Base-by-base conservation (phyloP, 2,888 invertebrate species). In the Lydus trimaculatus region DNA sequence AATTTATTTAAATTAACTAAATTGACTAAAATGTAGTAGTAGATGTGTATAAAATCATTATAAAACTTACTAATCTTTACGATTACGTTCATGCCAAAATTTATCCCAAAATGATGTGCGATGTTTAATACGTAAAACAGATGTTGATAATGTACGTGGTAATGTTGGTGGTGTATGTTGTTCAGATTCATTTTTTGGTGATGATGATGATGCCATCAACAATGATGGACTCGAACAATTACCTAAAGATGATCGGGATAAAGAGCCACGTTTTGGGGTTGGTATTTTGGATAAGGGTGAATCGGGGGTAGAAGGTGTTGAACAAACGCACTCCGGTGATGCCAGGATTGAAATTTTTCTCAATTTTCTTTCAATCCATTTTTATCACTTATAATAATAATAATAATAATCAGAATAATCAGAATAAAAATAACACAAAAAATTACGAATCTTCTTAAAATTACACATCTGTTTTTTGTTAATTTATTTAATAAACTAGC, bases 101-200 rank as follows among this genome's bases (percentile, higher is more conserved):
- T 94, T 93, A 82, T 94, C 93, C 95, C 95, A 95, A 85, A 95
- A 95, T 60, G 92, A 90, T 72, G 92, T 91, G 78, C 94, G 88
- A 83, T 91, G 90, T 81, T 93, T 92, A 81, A 93, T 91, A 79
- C 94, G 88, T 63, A 95, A 89, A 48, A 92, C 94, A 78, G 93
- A 93, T 72, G 94, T 94, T 84, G 93, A 93, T 73, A 84, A 79
- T 15, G 84, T 84, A 65, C 84, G 75, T 5, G 84, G 84, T 23
- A 84, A 68, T 20, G 80, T 2, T 52, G 52, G 52, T 85, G 88
- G 82, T 85, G 87, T 84, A 84, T 88, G 72, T 84, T 88, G 72
- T 84, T 84, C 63, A 82, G 84, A 70, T 52, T 72, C 65, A 73
- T 82, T 68, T 83, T 84, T 78, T 77, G 85, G 76, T 84, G 87